Base-by-base conservation (phyloP, 1,140 invertebrate species). In the Mya arenaria region DNA sequence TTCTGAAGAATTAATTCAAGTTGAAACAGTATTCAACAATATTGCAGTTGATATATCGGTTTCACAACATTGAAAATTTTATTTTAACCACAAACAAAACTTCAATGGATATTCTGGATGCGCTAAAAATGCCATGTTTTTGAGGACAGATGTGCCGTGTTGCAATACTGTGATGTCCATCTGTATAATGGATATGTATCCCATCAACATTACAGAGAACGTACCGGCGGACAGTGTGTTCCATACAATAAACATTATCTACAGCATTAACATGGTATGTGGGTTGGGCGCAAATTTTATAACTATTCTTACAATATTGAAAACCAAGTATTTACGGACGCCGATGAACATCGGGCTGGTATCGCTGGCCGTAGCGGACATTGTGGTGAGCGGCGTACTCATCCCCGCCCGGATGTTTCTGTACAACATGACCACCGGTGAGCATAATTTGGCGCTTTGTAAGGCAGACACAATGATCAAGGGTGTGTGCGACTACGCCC, bases 301-400 rank as follows among this genome's bases (percentile, higher is more conserved):
- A 28, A 75, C n/a, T n/a, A 56, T 62, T 41, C 17, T 23, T 6
- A 78, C 74, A 34, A 78, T 78, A 34, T 66, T 78, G n/a, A 78
- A 78, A 39, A 78, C 37, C 15, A 78, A 66, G 39, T 48, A 32
- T 25, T 30, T 78, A 36, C 39, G 63, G 17, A 78, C 74, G 8
- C 63, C 74, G 5, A 78, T 78, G 74, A 78, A 78, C 23, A 19
- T 66, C 6, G 48, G 44, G 37, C 30, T 78, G 4, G 60, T 78
- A 17, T 25, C 41, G 23, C 36, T 78, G 8, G 74, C 74, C 8
- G 34, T 48, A 4, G 56, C 60, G 41, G 74, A 78, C n/a, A 17
- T 66, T 48, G 4, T 78, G 19, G 60, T 52, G 4, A 44, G 56
- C 36, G 37, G 23, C 8, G 13, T 34, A 6, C 37, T 41, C 15